Base-by-base conservation (phyloP, 2,113 vertebrate species). In the Argyrosomus japonicus region DNA sequence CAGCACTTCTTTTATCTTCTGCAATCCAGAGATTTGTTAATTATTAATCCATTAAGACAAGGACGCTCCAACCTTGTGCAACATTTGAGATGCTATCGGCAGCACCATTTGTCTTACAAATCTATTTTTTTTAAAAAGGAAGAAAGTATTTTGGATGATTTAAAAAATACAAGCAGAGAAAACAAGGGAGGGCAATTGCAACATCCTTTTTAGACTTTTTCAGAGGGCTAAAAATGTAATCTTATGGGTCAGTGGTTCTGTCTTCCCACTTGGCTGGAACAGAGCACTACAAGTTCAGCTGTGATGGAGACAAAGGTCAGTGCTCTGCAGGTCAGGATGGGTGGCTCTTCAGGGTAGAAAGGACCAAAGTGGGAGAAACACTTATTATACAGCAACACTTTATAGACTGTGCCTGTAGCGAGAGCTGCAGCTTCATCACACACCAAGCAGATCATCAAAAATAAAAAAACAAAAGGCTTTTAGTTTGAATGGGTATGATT, bases 281-380 rank as follows among this genome's bases (percentile, higher is more conserved):
- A 58, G 50, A 84, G 76, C 86, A 68, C 8, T 4, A 51, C 60
- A 58, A 58, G 48, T 29, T 14, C 32, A 67, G 63, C 57, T 83
- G 68, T 45, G 87, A 72, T 73, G 70, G 68, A 86, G 69, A 82
- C 67, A 68, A 81, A 86, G 87, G 83, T 89, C 81, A 54, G 62
- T 1, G 63, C 15, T 68, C 25, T 47, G 47, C 65, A 69, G 86
- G 75, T 79, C 70, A 81, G 18, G 67, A 65, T 1, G 14, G 27
- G 27, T 47, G 45, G 53, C 15, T 62, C 3, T 18, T 64, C 75
- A 13, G 23, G n/a, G n/a, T n/a, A n/a, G n/a, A n/a, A n/a, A n/a
- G n/a, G 19, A 13, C 9, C 45, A 73, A 69, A 18, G 11, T 4
- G 9, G 51, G 2, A 43, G 25, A 64, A 68, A 65, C 3, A 57